These are phyloP conservation scores for Rousettus leschenaultii DNA, from an alignment of 2,113 vertebrate species.

Conservation along the genomic window DNA sequence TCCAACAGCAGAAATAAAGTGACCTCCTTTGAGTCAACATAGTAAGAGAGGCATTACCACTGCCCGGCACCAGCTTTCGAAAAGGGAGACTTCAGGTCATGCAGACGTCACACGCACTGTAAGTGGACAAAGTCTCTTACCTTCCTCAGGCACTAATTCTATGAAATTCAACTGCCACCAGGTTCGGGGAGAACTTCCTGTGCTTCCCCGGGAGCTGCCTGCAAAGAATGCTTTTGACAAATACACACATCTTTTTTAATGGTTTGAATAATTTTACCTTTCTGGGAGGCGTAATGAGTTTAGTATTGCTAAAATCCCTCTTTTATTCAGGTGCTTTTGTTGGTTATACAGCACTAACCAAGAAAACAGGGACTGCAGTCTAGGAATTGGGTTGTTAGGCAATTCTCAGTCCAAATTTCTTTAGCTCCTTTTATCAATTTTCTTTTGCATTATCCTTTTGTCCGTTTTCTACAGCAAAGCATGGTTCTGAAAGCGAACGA, in stretches of 20 bases:
- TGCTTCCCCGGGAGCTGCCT: not conserved
- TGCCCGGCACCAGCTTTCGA: not conserved
- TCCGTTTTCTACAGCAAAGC: not conserved
- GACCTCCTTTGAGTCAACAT: not conserved
- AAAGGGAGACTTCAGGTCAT: not conserved
- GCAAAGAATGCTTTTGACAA: not conserved
- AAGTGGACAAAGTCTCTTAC: not conserved
- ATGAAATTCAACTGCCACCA: not conserved
- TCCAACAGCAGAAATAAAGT: not conserved
- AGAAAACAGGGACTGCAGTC: not conserved
- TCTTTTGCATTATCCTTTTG: not conserved
- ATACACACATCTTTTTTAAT: not conserved
- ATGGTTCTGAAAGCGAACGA: not conserved
- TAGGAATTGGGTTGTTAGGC: not conserved
- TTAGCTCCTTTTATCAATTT: not conserved
- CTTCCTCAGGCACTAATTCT: not conserved
- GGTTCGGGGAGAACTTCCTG: not conserved
- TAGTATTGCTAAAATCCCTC: not conserved
- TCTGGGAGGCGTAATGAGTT: not conserved
- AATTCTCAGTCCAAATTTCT: not conserved
- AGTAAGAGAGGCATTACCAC: not conserved
- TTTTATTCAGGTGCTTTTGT: not conserved
- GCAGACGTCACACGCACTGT: rapidly evolving
- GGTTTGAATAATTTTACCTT: not conserved
- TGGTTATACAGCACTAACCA: not conserved